phyloP scores from a whole-genome alignment of 2,113 vertebrate species.

The Anolis carolinensis region DNA sequence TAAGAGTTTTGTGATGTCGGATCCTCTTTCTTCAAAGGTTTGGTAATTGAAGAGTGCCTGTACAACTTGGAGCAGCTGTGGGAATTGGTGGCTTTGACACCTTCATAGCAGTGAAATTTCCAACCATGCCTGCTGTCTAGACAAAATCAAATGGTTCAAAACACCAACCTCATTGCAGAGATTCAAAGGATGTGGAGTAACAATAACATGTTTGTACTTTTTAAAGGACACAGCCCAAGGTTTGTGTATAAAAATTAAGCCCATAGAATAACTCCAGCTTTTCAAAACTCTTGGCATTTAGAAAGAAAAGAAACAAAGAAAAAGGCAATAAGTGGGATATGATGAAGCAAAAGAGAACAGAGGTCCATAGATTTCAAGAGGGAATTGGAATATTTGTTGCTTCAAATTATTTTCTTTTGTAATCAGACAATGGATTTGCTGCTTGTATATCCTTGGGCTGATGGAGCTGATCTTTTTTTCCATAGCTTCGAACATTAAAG shows the following conservation, averaged over 20 bases:
- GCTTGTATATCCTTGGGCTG: not conserved
- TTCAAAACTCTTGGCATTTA: not conserved
- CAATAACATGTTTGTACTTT: not conserved
- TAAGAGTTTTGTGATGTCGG: too few species aligned
- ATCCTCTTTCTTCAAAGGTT: too few species aligned
- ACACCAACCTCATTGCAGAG: not conserved
- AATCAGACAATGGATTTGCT: not conserved
- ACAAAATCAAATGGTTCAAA: not conserved
- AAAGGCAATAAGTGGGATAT: not conserved
- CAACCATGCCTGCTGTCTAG: too few species aligned
- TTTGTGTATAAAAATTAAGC: not conserved
- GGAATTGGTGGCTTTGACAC: too few species aligned
- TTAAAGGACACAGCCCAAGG: not conserved
- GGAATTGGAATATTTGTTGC: not conserved
- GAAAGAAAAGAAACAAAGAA: not conserved
- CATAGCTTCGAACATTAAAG: not conserved
- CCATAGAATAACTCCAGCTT: not conserved
- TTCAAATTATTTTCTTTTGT: not conserved
- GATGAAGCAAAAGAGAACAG: not conserved
- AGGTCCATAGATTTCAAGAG: not conserved
- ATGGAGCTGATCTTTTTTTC: not conserved
- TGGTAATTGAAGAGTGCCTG: too few species aligned
- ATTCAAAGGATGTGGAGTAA: not conserved
- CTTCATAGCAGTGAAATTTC: too few species aligned
- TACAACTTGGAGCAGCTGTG: too few species aligned